Percentiles rank a stretch among this genome's conserved stretches.
Evolutionary conservation across 2,797 vertebrate genomes (phyloP).

Genomic region (Amblyraja radiata): DNA sequence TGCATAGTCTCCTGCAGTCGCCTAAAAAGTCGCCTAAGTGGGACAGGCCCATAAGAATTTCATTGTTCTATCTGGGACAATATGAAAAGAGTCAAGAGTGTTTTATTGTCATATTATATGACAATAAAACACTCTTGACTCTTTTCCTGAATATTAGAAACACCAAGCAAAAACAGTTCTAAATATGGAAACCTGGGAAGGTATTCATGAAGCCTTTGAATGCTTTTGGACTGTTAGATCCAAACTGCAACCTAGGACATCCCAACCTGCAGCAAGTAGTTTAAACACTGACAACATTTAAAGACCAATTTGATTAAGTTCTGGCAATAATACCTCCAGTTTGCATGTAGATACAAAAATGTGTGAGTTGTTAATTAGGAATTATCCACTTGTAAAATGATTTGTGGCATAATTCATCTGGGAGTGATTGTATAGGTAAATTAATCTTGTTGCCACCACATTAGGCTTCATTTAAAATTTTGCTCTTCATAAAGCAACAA

Average conservation of each 20-base stretch:
- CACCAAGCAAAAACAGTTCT: neutral
- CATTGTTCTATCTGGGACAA: too few relatives aligned
- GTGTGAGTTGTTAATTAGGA: neutral
- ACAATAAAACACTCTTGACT: neutral
- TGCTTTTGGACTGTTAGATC: neutral
- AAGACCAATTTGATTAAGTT: neutral
- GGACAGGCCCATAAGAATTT: too few relatives aligned
- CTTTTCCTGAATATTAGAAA: neutral
- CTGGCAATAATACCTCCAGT: neutral
- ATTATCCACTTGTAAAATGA: slow-evolving; percentile 28
- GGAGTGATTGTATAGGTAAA: slow-evolving; percentile 30
- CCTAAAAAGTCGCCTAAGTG: too few relatives aligned
- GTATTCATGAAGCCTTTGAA: neutral
- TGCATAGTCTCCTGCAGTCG: too few relatives aligned
- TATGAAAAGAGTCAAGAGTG: too few relatives aligned
- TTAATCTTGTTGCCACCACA: neutral
- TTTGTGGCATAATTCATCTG: neutral
- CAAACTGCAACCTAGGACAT: neutral
- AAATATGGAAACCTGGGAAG: neutral
- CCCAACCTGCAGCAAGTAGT: neutral
- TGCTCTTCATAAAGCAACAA: neutral
- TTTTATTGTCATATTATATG: too few relatives aligned
- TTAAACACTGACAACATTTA: neutral
- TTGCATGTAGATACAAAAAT: neutral
- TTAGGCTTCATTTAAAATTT: neutral